Evolutionary conservation across 1,140 invertebrate genomes (phyloP), one percentile per base, ranked within the genome.

Genomic region (Teleopsis dalmanni): DNA sequence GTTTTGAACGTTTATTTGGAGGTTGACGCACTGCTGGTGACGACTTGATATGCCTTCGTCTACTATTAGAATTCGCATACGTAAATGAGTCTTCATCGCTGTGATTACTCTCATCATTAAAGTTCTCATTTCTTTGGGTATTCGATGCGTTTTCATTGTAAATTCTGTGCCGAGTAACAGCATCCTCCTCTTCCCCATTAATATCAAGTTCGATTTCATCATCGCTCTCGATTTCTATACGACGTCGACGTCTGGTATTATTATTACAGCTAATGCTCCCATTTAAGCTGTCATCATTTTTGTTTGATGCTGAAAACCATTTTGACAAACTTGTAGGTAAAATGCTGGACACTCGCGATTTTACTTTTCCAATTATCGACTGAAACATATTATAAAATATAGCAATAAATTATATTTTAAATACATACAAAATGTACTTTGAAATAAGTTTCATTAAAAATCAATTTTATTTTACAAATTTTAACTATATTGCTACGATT

Each of bases 341-440:
- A 34, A 69, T 69, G 45, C 56, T 65, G 3, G 62, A 57, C 2
- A 69, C 55, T 9, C 60, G 55, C 31, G 48, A 59, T 29, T 59
- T 62, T 26, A 68, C 48, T 52, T 62, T 69, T 14, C 57, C 58
- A 47, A 69, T 62, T 36, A 69, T 59, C 14, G 65, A 64, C 65
- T 66, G 31, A 14, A 62, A 29, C 3, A 16, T 44, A 23, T 33
- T 10, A 38, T 16, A 18, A 9, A 47, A 38, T 13, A 3, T 37
- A n/a, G 4, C 36, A 13, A 37, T 29, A 14, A 36, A 14, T 47
- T 4, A 37, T 16, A 19, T 29, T 18, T 37, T 38, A 38, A 26
- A 9, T 36, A 7, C 35, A 27, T 31, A 23, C 21, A 27, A 35
- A 45, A 45, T n/a, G 16, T 45, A 27, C 16, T 23, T 23, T 10